Evolutionary conservation across 2,113 vertebrate genomes (phyloP).

Genomic region (Brachionichthys hirsutus): DNA sequence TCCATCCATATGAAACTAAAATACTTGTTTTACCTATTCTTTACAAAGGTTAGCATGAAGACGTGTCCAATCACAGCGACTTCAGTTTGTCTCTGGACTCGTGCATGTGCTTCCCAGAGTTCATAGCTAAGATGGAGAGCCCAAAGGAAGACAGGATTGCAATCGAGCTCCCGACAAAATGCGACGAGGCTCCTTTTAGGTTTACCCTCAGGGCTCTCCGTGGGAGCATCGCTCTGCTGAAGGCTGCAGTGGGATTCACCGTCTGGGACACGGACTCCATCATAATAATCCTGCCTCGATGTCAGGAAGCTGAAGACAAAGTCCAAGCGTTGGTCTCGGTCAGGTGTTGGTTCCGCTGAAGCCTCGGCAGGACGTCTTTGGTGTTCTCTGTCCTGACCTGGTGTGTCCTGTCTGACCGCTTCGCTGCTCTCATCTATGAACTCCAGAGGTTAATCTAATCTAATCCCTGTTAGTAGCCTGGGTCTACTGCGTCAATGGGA

Average conservation of each 20-base stretch:
- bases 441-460: slow-evolving; percentile 13
- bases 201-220: slow-evolving; percentile 45
- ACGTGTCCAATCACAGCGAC: slow-evolving; percentile 19
- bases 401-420: slow-evolving; percentile 24
- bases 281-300: not conserved
- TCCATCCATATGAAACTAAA: not conserved
- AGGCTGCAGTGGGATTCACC: slow-evolving; percentile 3
- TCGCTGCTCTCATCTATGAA: slow-evolving; percentile 58
- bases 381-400: slow-evolving; percentile 8
- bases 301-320: not conserved
- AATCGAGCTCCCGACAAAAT: slow-evolving; percentile 75
- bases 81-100: slow-evolving; percentile 58
- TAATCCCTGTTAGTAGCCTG: slow-evolving; percentile 42
- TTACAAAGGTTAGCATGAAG: not conserved
- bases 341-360: not conserved
- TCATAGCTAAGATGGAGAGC: slow-evolving; percentile 73
- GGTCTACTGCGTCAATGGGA: slow-evolving; percentile 65
- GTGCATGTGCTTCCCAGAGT: slow-evolving; percentile 70
- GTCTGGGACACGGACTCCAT: slow-evolving; percentile 62
- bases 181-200: slow-evolving; percentile 70
- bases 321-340: not conserved
- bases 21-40: not conserved
- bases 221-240: slow-evolving; percentile 35
- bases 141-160: slow-evolving; percentile 75
- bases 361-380: slow-evolving; percentile 13